Conservation (phyloP, 2,797 vertebrate genomes). For the Macropus fuliginosus region DNA sequence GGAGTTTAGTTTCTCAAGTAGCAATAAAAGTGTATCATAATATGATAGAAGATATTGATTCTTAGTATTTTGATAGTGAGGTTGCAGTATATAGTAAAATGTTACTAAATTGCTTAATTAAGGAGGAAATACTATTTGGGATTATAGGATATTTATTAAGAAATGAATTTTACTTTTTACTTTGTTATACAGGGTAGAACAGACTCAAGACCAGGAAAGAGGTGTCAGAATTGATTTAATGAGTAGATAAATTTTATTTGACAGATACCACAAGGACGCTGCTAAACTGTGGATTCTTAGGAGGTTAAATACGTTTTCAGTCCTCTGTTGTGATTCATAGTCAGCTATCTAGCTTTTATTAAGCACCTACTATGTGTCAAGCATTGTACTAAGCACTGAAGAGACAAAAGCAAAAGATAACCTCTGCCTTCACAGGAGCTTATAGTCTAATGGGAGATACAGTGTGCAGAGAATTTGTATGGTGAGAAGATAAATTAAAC, state of each 20-base stretch:
- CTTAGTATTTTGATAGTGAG: not conserved
- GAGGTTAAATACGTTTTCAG: not conserved
- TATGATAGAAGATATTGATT: not conserved
- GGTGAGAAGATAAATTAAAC: not conserved
- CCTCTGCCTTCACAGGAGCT: not conserved
- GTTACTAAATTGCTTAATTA: not conserved
- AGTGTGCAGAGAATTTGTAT: not conserved
- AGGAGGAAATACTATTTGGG: not conserved
- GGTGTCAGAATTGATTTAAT: not conserved
- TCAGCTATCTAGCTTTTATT: not conserved
- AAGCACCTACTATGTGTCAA: not conserved
- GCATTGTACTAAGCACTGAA: not conserved
- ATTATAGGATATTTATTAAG: slow-evolving; percentile 23
- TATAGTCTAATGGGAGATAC: not conserved
- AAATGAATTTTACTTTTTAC: slow-evolving; percentile 7
- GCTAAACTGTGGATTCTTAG: not conserved
- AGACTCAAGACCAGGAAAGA: not conserved
- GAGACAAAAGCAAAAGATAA: not conserved
- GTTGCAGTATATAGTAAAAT: not conserved
- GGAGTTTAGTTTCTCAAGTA: not conserved
- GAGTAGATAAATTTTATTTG: slow-evolving; percentile 13
- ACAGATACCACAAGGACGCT: not conserved
- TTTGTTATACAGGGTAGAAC: not conserved
- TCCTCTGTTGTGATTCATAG: not conserved
- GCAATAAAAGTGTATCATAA: not conserved